These are phyloP conservation scores for Picathartes gymnocephalus DNA, from an alignment of 2,113 vertebrate genomes.

Conservation along the genomic window DNA sequence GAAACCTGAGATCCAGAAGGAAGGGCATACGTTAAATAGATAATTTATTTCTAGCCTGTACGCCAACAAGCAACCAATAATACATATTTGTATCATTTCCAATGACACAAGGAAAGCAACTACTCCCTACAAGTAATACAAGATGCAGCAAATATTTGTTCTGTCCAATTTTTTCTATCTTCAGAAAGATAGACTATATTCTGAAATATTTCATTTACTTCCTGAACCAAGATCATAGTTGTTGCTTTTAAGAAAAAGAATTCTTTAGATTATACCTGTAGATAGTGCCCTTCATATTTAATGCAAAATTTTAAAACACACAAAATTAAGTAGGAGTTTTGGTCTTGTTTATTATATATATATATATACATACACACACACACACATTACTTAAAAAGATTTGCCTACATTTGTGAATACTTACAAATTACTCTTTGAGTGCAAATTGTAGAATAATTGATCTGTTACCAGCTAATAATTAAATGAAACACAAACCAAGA, in stretches of 20 bases:
- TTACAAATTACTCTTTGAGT: background rate
- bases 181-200: background rate
- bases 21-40: background rate
- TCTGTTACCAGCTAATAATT: background rate
- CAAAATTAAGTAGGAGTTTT: background rate
- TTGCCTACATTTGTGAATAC: background rate
- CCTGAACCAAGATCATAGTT: background rate
- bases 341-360: background rate
- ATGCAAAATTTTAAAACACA: background rate
- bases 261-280: background rate
- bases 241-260: background rate
- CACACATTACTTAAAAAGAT: background rate
- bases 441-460: background rate
- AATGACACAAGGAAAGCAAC: background rate
- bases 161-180: background rate
- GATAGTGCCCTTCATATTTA: background rate
- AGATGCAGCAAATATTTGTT: conserved; percentile 14
- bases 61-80: background rate
- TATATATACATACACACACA: background rate
- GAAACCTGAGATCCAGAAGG: conserved; percentile 1
- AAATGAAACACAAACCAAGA: background rate
- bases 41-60: conserved; percentile 10
- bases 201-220: background rate
- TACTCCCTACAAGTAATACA: background rate
- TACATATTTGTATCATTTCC: background rate